Percentiles rank a stretch among this genome's conserved stretches.
phyloP scores from a whole-genome alignment of 2,113 vertebrate genomes.

The Micronycteris hirsuta region DNA sequence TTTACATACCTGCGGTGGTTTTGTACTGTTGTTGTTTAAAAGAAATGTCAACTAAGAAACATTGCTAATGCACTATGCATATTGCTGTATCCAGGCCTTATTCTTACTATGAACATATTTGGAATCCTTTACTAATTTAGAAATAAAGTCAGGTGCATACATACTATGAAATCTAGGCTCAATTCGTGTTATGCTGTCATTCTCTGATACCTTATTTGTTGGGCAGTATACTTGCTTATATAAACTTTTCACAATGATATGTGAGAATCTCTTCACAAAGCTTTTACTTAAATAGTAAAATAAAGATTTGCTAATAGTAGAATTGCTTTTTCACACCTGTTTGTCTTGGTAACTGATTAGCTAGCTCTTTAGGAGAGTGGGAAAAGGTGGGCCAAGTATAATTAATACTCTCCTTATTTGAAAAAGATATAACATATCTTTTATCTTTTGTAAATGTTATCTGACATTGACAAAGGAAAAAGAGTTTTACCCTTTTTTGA shows the following conservation, averaged over 20 bases:
- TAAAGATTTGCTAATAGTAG: neutral
- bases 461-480: neutral
- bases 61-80: constrained; percentile 87
- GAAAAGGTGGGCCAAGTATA: neutral
- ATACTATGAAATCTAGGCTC: neutral
- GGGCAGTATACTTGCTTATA: neutral
- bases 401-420: neutral
- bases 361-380: neutral
- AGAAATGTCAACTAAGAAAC: constrained; percentile 89
- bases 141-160: neutral
- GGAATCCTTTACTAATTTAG: constrained; percentile 90
- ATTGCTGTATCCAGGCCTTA: constrained; percentile 95
- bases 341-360: neutral
- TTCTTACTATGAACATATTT: constrained; percentile 97
- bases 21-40: constrained; percentile 88
- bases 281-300: neutral
- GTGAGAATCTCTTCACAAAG: neutral
- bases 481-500: neutral
- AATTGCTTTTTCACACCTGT: neutral
- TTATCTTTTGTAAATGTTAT: neutral
- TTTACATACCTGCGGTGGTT: constrained; percentile 94
- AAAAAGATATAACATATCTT: neutral
- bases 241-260: neutral
- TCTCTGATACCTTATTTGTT: neutral
- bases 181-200: neutral